Evolutionary conservation across 2,113 vertebrate species (phyloP).

Genomic region (Lagopus leucura): DNA sequence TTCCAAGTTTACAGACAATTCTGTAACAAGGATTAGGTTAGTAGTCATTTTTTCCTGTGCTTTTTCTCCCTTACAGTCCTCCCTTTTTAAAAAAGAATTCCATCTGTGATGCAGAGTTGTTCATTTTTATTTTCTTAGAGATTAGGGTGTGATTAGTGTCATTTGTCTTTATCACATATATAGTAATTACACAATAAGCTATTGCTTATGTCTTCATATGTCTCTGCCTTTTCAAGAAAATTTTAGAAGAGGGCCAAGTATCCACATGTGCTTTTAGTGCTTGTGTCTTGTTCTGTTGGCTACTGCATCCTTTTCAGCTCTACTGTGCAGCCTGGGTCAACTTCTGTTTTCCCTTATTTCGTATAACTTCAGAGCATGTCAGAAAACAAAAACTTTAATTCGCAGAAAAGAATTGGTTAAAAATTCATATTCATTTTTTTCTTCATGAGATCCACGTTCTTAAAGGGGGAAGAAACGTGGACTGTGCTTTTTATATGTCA

Average conservation of each 20-base stretch:
- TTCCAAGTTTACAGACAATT: neutral
- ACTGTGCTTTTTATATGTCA: neutral
- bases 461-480: neutral
- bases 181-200: neutral
- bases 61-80: neutral
- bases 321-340: neutral
- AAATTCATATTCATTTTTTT: neutral
- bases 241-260: neutral
- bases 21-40: neutral
- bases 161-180: neutral
- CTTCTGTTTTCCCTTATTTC: neutral
- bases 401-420: neutral
- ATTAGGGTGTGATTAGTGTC: neutral
- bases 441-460: neutral
- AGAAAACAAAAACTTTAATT: neutral
- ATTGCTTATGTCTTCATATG: neutral
- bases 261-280: neutral
- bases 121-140: slow-evolving; percentile 38
- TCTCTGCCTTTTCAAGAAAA: neutral
- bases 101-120: slow-evolving; percentile 30
- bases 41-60: neutral
- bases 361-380: neutral
- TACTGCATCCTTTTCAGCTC: neutral
- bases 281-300: neutral
- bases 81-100: slow-evolving; percentile 41